Base-by-base conservation (phyloP, 2,113 vertebrate genomes). In the Pipra filicauda region DNA sequence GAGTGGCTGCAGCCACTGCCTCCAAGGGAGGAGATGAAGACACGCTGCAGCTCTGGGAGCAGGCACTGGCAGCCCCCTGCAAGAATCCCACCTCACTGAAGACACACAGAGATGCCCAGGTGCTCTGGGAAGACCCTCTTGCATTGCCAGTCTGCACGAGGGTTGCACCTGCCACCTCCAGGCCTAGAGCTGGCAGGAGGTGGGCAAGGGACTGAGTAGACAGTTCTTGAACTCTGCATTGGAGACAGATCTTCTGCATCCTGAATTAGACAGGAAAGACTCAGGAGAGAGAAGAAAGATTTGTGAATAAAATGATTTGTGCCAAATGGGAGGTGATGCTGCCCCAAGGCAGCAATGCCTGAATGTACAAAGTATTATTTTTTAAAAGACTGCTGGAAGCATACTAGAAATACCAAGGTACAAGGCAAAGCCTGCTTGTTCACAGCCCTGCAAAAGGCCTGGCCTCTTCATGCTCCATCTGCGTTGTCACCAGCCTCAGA, bases 361-460 rank as follows among this genome's bases (percentile, higher is more conserved):
- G 97, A 97, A 98, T 97, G 97, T 98, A 97, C 85, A 88, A 97
- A 95, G 91, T 95, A 84, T 93, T 97, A 89, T 97, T 97, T 97
- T 97, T 93, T 95, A 90, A 95, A 91, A 93, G 90, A 95, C 73
- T 95, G 62, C 46, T 95, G 94, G 91, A 96, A 91, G 80, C 64
- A 22, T 58, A 90, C 43, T 88, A 93, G 92, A 95, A 91, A 87
- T 94, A 91, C 88, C 94, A 91, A 84, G 94, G 93, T 95, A 85
- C 93, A 71, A 93, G 70, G 86, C 93, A 51, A 89, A 85, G 64
- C 59, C 95, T 94, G 91, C 89, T 92, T 94, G 93, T 92, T 72
- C 92, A 88, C 91, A 91, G 81, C 75, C 81, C 86, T 75, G 57
- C 1, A 0, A 80, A 83, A 91, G 88, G 57, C 88, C 85, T 5